Evolutionary conservation across 2,113 vertebrate genomes (phyloP), one percentile per base, ranked within the genome.

Genomic region (Conger conger): DNA sequence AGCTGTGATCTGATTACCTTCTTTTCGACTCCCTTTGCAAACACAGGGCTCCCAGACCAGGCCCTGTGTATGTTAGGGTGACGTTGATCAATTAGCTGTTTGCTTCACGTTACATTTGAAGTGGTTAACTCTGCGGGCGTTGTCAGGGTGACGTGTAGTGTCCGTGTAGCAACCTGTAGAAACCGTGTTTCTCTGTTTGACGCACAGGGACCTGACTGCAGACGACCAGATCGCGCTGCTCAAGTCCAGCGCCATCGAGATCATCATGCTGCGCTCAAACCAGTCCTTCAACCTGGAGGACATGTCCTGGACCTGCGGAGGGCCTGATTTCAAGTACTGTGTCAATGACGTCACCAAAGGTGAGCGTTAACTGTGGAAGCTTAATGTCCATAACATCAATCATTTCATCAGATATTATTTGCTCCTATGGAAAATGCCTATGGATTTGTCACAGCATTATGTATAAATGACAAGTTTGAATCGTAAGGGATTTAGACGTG

Each of bases 201-300:
- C 16, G 42, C 83, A 42, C 87, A 98, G 97, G 90, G 97, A 97
- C 38, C 95, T 99, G 89, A 95, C 94, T 1, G 94, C 97, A 0
- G 98, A 99, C 54, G 98, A 99, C 91, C 98, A 99, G 96, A 99
- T 99, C 0, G 97, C 97, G n/a, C 92, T 99, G 90, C 94, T 99
- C 23, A 99, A 99, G 89, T 99, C 97, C 79, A 99, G 98, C 0
- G 97, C 96, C 92, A 99, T 99, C 0, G 98, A 99, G 93, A 97
- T 99, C 88, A 98, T 99, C 91, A 99, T 99, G 98, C 92, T 99
- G 83, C 96, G 98, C 77, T 99, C 98, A 27, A 99, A 99, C 90
- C 95, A 99, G 91, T 98, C 97, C 82, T 99, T 99, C 94, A 96
- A 89, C 89, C 88, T 97, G 83, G 97, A 99, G 1, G 97, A 99